Conservation (phyloP, 2,113 vertebrate species). For the Eidolon helvum region DNA sequence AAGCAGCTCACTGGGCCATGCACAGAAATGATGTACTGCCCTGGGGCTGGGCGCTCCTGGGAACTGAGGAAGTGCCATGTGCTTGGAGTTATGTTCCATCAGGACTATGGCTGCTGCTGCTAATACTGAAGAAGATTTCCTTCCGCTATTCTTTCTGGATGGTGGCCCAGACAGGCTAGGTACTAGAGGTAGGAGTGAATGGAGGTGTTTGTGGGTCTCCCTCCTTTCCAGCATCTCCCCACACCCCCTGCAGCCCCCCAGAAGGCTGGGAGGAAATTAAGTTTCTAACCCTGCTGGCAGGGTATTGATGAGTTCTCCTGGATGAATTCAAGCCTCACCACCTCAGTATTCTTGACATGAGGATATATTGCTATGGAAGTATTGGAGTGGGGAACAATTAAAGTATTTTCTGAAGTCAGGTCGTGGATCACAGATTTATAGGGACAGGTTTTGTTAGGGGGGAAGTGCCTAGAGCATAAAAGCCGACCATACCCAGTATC, state of each 20-base stretch:
- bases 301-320: slow-evolving; percentile 46
- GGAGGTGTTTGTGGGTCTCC: rapidly evolving
- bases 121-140: not conserved
- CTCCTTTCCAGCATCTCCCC: not conserved
- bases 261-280: not conserved
- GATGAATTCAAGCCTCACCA: slow-evolving; percentile 52
- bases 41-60: not conserved
- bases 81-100: not conserved
- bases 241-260: rapidly evolving
- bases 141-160: not conserved
- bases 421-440: slow-evolving; percentile 50
- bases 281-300: slow-evolving; percentile 27
- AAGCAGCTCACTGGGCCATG: not conserved
- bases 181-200: not conserved
- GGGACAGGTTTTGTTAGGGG: slow-evolving; percentile 54
- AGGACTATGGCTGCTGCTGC: not conserved
- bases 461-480: slow-evolving; percentile 53
- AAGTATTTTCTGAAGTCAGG: slow-evolving; percentile 14
- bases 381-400: slow-evolving; percentile 41
- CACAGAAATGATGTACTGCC: too few relatives aligned
- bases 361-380: slow-evolving; percentile 49
- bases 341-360: slow-evolving; percentile 53
- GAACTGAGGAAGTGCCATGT: rapidly evolving
- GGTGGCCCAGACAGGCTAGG: not conserved
- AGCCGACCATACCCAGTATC: slow-evolving; percentile 21